Base-by-base conservation (phyloP, 2,797 vertebrate species). In the Chaetophractus vellerosus region DNA sequence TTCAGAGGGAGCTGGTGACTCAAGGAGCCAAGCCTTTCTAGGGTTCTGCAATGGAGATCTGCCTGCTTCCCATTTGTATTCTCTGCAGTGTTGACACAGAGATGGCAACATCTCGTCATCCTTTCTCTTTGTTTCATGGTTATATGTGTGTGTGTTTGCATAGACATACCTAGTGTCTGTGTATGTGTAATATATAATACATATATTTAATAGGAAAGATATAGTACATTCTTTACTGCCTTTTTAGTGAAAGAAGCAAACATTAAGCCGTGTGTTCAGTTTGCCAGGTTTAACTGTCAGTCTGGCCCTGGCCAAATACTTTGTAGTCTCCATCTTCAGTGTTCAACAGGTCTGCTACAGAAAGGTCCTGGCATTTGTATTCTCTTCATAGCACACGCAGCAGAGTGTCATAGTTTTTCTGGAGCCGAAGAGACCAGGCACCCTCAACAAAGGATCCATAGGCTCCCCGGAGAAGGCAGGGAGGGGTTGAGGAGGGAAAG, bases 201-300 rank as follows among this genome's bases (percentile, higher is more conserved):
- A n/a, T 81, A 33, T 50, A 36, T 81, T 75, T 61, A 38, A 79
- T 87, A 28, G 55, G 45, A 85, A 31, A 16, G 10, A 21, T 64
- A 18, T 33, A 31, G 63, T 74, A 66, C 24, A 82, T 52, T 85
- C 55, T 69, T 33, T 50, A 57, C 33, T 68, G 50, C 31, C 36
- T 23, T 80, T 82, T 95, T 61, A 85, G 21, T 52, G 33, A 82
- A 75, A 16, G 55, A 26, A 86, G 28, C 64, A 66, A 33, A 88
- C 82, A 55, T 59, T 74, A 63, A 72, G 38, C 79, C 28, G 2
- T 52, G 23, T 45, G 23, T 38, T 88, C 33, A 24, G 21, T 64
- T 33, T 82, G 59, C 52, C 6, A 0, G 52, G 12, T 88, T 90
- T 36, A 50, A 68, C 12, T 79, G 74, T 72, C 78, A 33, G 1